Evolutionary conservation across 30 jellyfish, hydroid and myxozoan genomes (phyloP).

Genomic region (Nemopilema nomurai): DNA sequence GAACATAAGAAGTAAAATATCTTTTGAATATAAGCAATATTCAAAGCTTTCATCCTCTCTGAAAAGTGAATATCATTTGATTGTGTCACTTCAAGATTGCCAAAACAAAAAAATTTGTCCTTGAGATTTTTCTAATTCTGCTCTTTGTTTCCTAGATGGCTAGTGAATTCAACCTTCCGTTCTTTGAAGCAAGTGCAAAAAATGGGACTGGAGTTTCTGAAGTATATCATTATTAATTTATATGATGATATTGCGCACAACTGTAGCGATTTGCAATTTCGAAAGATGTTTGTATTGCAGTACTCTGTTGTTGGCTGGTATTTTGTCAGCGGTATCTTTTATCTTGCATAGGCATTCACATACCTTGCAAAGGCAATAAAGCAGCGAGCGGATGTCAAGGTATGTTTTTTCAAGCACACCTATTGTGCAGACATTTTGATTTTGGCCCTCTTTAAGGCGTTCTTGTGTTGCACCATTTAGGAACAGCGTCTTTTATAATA

Average conservation of each 20-base stretch:
- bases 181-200: conserved; percentile 80
- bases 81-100: no score
- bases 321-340: not conserved
- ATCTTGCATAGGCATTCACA: not conserved
- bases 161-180: conserved; percentile 21
- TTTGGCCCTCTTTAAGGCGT: not conserved
- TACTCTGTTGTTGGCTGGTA: not conserved
- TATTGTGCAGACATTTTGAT: not conserved
- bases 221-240: conserved; percentile 12
- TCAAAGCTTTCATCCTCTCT: no score
- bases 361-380: not conserved
- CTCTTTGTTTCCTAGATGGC: conserved; percentile 60
- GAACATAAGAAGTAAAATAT: no score
- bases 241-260: no score
- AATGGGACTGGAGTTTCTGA: conserved; percentile 55
- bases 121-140: not conserved
- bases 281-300: not conserved
- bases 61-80: no score
- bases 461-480: not conserved
- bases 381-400: not conserved
- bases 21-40: no score
- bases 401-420: not conserved
- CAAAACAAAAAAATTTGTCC: no score
- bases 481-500: no score
- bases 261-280: not conserved